A percentile compares a stretch with the other conserved stretches of the same genome.
Conservation (phyloP, 1,140 invertebrate genomes). For the Elymnias hypermnestra region DNA sequence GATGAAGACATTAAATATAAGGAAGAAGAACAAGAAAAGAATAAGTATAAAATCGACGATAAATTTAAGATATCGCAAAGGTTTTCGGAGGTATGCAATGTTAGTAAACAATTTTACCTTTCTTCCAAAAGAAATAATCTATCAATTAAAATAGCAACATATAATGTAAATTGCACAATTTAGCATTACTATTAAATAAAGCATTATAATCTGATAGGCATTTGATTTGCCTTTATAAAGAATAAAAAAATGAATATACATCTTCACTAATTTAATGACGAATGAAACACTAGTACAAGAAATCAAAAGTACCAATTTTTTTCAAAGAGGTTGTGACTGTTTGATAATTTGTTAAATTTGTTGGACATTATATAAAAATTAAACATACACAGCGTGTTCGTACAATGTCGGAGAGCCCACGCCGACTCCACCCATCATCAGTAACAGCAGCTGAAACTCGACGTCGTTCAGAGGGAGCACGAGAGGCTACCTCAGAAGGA, state of each 20-base stretch:
- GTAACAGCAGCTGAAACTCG: conserved; percentile 35
- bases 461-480: conserved; percentile 43
- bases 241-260: no score
- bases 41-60: conserved; percentile 49
- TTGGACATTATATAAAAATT: no score
- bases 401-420: conserved; percentile 49
- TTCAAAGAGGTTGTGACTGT: neutral
- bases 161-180: no score
- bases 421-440: conserved; percentile 38
- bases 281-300: no score
- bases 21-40: conserved; percentile 61
- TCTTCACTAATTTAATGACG: no score
- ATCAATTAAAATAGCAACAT: no score
- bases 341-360: no score
- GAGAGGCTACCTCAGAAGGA: conserved; percentile 21
- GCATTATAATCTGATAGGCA: no score
- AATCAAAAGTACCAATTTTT: no score
- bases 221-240: no score
- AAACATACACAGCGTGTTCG: conserved; percentile 37
- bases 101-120: conserved; percentile 9
- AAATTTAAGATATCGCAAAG: conserved; percentile 66
- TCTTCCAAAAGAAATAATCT: neutral
- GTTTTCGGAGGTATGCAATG: conserved; percentile 55
- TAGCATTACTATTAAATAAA: no score
- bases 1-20: conserved; percentile 64